Evolutionary conservation across 1,140 invertebrate genomes (phyloP).

Genomic region (Papilio glaucus): DNA sequence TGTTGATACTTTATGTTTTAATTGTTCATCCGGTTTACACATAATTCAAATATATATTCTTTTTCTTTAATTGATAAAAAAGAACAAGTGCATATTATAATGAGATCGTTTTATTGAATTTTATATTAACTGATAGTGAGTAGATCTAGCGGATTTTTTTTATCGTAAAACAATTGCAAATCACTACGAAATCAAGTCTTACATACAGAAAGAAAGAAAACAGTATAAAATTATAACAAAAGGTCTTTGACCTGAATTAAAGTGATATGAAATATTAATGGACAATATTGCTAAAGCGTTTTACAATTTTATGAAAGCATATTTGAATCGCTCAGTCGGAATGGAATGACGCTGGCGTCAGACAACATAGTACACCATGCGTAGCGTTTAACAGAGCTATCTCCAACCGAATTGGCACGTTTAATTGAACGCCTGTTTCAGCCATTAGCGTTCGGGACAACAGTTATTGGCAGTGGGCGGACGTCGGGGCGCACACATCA

Average conservation of each 20-base stretch:
- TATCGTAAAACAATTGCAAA: too few relatives aligned
- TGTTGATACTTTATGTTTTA: too few relatives aligned
- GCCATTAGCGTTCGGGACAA: constrained; percentile 74
- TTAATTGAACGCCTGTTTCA: constrained; percentile 79
- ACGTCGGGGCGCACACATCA: constrained; percentile 46
- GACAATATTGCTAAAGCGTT: constrained; percentile 10
- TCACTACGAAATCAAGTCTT: too few relatives aligned
- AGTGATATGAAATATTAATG: neutral
- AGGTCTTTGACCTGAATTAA: neutral
- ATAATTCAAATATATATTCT: too few relatives aligned
- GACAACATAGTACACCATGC: constrained; percentile 52
- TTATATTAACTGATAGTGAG: too few relatives aligned
- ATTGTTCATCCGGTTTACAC: too few relatives aligned
- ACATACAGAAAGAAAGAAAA: neutral
- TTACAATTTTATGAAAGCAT: constrained; percentile 33
- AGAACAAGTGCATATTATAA: too few relatives aligned
- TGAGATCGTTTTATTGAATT: too few relatives aligned
- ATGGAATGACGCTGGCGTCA: constrained; percentile 53
- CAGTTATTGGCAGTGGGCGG: constrained; percentile 70
- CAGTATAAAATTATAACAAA: neutral
- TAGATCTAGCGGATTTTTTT: too few relatives aligned
- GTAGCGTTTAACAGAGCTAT: constrained; percentile 65
- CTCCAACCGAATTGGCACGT: constrained; percentile 70
- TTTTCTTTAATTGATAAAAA: too few relatives aligned
- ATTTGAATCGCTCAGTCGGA: constrained; percentile 48